Base-by-base conservation (phyloP, 1,140 invertebrate species). In the Cyphomyrmex costatus region DNA sequence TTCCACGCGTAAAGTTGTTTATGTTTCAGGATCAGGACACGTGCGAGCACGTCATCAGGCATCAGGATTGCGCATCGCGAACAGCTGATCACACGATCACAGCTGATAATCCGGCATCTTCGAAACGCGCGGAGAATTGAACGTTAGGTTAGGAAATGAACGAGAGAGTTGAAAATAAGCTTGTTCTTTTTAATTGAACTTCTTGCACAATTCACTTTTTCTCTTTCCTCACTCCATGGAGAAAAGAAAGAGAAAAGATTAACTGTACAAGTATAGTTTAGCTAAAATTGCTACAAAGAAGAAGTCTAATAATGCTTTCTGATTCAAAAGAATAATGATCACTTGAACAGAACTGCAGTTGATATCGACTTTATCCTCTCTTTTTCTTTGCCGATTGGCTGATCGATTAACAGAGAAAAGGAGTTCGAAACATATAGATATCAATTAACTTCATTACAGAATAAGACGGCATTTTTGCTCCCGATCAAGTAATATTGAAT, bases 81-180 rank as follows among this genome's bases (percentile, higher is more conserved):
- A 42, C 36, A 42, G 36, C 60, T 49, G 46, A 49, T 61, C 10
- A 10, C 42, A 46, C 5, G 2, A 19, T 4, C 51, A 53, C 16
- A 7, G 19, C 51, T 53, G n/a, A 56, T 7, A 21, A 2, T 21
- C 8, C n/a, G 53, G 53, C 7, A 21, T 21, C n/a, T 10, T 56
- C 27, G 27, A 63, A 5, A 61, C 27, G 60, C 30, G 60, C 27
- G 19, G 30, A 33, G 61, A 36, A 65, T 65, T 21, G 30, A 36
- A 65, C 33, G 19, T 65, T 65, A 65, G 63, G 30, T 65, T 65
- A 65, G 30, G 19, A 65, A 36, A 36, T 21, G 8, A 56, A 53
- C 51, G 8, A 19, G n/a, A 10, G 21, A 56, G 53, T 2, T 8
- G 51, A 21, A 12, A 56, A 21, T 56, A 8, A 2, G 8, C 8